Evolutionary conservation across 2,113 vertebrate genomes (phyloP).

Genomic region (Cathartes aura): DNA sequence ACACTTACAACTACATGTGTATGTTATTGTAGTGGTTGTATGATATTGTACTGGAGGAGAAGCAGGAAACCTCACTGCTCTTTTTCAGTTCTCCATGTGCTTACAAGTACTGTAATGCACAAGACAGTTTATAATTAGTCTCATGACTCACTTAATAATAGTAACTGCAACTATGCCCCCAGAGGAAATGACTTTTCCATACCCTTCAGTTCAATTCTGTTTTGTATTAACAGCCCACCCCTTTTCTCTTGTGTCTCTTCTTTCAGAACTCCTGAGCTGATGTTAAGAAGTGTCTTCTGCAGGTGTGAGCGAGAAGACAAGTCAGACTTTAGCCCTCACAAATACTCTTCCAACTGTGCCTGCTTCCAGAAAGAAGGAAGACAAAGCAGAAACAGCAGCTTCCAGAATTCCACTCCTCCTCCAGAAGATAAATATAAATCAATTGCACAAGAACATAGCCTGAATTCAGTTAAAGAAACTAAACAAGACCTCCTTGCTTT

Average conservation of each 20-base stretch:
- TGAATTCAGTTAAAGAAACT: neutral
- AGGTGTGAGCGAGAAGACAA: neutral
- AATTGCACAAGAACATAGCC: neutral
- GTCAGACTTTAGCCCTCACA: neutral
- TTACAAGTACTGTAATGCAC: neutral
- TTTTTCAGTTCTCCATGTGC: neutral
- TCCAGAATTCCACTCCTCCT: neutral
- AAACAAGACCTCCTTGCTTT: neutral
- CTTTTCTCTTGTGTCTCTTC: conserved; percentile 23
- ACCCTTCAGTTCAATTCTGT: neutral
- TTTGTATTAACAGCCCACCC: neutral
- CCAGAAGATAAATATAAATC: neutral
- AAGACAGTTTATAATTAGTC: conserved; percentile 67
- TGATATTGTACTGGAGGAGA: neutral
- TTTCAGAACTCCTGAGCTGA: conserved; percentile 52
- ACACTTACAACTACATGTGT: neutral
- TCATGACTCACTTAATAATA: conserved; percentile 48
- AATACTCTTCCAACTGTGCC: neutral
- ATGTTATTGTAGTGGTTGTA: neutral
- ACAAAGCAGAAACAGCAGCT: neutral
- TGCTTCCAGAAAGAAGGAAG: conserved; percentile 5
- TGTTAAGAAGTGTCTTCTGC: neutral
- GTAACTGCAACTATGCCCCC: conserved; percentile 6
- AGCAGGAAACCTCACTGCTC: neutral
- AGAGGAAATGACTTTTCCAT: conserved; percentile 37